phyloP scores from a whole-genome alignment of 1,140 invertebrate genomes.

The Periplaneta americana region DNA sequence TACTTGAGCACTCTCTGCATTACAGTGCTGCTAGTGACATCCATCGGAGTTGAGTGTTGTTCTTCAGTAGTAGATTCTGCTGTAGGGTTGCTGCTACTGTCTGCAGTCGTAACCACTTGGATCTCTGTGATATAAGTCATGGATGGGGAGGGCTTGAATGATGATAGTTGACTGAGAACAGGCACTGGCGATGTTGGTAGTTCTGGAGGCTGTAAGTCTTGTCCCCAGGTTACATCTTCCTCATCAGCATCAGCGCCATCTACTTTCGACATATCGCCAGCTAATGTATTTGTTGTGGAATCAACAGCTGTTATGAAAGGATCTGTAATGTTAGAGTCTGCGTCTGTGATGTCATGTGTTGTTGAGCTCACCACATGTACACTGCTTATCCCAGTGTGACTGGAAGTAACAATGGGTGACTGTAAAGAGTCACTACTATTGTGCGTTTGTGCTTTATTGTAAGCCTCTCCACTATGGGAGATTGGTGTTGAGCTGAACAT shows the following conservation, averaged over 20 bases:
- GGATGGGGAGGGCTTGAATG: conserved; percentile 22
- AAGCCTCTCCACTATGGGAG: not conserved
- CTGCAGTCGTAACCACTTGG: conserved; percentile 34
- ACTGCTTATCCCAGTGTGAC: conserved; percentile 14
- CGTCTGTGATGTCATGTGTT: not conserved
- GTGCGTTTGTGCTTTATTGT: not conserved
- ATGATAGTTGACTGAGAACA: conserved; percentile 13
- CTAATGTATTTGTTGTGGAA: conserved; percentile 34
- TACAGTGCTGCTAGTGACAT: not conserved
- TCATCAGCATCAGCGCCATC: conserved; percentile 38
- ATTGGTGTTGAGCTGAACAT: not conserved
- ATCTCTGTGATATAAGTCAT: conserved; percentile 46
- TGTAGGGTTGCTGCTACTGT: not conserved
- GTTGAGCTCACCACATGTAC: conserved; percentile 10
- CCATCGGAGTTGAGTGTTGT: not conserved
- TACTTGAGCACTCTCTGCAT: not conserved
- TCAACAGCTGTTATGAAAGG: conserved; percentile 31
- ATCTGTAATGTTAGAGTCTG: conserved; percentile 28
- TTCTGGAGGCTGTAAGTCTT: conserved; percentile 29
- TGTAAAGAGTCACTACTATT: not conserved
- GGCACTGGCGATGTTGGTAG: conserved; percentile 39
- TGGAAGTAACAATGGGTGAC: conserved; percentile 18
- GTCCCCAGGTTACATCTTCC: conserved; percentile 32
- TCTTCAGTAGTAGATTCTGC: not conserved
- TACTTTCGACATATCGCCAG: conserved; percentile 38